These are phyloP conservation scores for Cyclura pinguis DNA, from an alignment of 2,797 vertebrate species.

Conservation along the genomic window DNA sequence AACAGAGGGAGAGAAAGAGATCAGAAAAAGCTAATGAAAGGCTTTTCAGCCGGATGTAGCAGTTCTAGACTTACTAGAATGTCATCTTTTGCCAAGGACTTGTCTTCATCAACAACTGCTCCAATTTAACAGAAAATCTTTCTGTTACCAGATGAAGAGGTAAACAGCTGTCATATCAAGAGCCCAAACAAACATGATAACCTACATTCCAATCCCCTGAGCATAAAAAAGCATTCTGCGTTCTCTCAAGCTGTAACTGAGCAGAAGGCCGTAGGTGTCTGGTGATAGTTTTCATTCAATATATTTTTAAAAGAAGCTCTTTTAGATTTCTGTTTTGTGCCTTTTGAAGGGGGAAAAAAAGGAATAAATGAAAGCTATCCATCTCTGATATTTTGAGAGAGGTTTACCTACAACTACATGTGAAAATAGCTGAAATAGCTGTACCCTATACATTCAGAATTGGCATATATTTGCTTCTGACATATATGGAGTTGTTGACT, in stretches of 20 bases:
- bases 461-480: background rate
- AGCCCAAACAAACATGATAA: slow-evolving; percentile 63
- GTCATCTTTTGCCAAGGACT: slow-evolving; percentile 57
- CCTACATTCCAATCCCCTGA: slow-evolving; percentile 60
- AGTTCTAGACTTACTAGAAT: slow-evolving; percentile 38
- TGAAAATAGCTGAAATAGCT: background rate
- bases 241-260: slow-evolving; percentile 16
- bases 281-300: slow-evolving; percentile 41
- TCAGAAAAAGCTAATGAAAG: slow-evolving; percentile 52
- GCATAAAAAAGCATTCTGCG: slow-evolving; percentile 41
- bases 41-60: slow-evolving; percentile 39
- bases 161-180: slow-evolving; percentile 72
- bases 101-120: slow-evolving; percentile 62
- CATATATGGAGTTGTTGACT: background rate
- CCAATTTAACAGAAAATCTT: slow-evolving; percentile 69
- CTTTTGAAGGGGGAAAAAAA: background rate
- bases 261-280: slow-evolving; percentile 1
- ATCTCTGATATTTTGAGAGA: slow-evolving; percentile 6
- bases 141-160: slow-evolving; percentile 69
- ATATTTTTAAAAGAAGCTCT: slow-evolving; percentile 37
- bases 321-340: slow-evolving; percentile 8
- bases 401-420: background rate
- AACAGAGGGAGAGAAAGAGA: background rate
- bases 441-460: background rate
- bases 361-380: background rate